Base-by-base conservation (phyloP, 2,888 invertebrate genomes). In the Toxonevra muliebris region DNA sequence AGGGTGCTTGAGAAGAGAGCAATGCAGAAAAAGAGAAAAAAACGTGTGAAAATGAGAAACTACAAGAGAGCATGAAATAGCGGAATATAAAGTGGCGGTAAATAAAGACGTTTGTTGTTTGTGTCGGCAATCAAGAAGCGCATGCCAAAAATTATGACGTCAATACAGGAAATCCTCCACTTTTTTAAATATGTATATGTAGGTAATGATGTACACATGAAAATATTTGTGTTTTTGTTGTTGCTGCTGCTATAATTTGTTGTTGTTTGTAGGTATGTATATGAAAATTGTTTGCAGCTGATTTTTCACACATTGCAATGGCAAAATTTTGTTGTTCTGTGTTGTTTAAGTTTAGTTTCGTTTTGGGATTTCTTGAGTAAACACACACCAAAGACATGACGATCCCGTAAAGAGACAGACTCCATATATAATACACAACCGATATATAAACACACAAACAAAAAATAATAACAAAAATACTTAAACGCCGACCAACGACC, bases 101-200 rank as follows among this genome's bases (percentile, higher is more conserved):
- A 30, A 30, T 30, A 30, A 4, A 30, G 30, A 30, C 30, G 30
- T n/a, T n/a, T n/a, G n/a, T n/a, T n/a, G n/a, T n/a, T n/a, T n/a
- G 11, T 40, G 43, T 55, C 41, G 54, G 65, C 8, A 54, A 17
- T 30, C 43, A 55, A 45, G 60, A 48, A 54, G 69, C 69, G 69
- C 69, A 69, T 69, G 69, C 59, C 69, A 60, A 52, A 69, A 30
- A 42, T 69, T 52, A 71, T 78, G 77, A 78, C 77, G 77, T 78
- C 77, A 79, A 53, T 19, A 17, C 15, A 15, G 12, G 48, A 15
- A 30, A 30, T 30, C 30, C 30, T 30, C 30, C 30, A 30, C 30
- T 30, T 30, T 30, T 30, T 30, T 2, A 30, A 30, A 30, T 30
- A 30, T 4, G 7, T 30, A 7, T 30, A 30, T 30, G 30, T 30